phyloP scores from a whole-genome alignment of 2,888 invertebrate genomes.

The Andrena bucephala region DNA sequence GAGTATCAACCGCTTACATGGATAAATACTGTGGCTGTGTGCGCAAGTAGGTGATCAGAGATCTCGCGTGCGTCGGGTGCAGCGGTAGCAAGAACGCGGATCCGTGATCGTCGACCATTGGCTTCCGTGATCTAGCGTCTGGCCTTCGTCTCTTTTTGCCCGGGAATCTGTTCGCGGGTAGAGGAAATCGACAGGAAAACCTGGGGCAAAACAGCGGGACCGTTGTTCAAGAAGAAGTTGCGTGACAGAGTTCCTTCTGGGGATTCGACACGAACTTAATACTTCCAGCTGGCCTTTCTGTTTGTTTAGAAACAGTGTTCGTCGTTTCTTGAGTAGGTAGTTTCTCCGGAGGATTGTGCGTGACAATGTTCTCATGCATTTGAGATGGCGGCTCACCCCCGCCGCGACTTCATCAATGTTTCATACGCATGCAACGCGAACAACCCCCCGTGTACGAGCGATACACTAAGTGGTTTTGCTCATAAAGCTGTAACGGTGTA shows the following conservation, averaged over 20 bases:
- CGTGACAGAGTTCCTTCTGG: constrained; percentile 32
- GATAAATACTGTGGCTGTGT: constrained; percentile 38
- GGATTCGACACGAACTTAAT: neutral
- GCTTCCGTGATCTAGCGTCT: neutral
- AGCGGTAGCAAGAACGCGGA: constrained; percentile 32
- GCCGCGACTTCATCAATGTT: constrained; percentile 79
- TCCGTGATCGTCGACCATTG: constrained; percentile 24
- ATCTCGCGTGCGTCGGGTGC: constrained; percentile 26
- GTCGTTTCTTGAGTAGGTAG: constrained; percentile 5
- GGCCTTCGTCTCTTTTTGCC: neutral
- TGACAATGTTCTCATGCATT: constrained; percentile 46
- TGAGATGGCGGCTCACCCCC: constrained; percentile 40
- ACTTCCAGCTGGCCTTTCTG: neutral
- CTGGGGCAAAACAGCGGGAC: neutral
- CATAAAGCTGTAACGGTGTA: constrained; percentile 80
- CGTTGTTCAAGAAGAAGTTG: neutral
- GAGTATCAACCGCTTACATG: constrained; percentile 47
- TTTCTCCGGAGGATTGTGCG: constrained; percentile 48
- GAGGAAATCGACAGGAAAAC: constrained; percentile 7
- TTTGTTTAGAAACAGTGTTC: constrained; percentile 12
- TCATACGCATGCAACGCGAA: constrained; percentile 76
- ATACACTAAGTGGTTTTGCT: constrained; percentile 84
- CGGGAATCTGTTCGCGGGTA: no score
- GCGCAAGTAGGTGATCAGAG: constrained; percentile 39
- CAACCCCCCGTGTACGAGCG: constrained; percentile 69